Conservation (phyloP, 2,113 vertebrate genomes). For the Spea bombifrons region DNA sequence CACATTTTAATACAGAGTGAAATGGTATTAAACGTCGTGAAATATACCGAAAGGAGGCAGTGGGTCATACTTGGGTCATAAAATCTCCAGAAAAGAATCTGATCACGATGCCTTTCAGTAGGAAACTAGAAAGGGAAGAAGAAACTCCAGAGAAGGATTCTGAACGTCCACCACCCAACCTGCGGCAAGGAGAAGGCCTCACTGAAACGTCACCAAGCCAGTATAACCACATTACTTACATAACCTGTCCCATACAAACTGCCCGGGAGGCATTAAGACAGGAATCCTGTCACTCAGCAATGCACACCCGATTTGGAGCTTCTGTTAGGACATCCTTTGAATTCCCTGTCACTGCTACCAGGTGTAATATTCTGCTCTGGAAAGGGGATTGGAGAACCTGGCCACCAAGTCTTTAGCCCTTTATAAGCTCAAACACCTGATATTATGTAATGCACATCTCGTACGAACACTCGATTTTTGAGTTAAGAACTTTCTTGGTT, state of each 20-base stretch:
- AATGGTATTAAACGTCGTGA: too few species aligned
- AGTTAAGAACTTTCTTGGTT: too few species aligned
- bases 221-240: conserved; percentile 16
- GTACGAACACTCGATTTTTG: too few species aligned
- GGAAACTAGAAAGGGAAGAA: neutral
- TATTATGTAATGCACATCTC: too few species aligned
- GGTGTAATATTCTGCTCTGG: neutral
- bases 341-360: neutral
- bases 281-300: conserved; percentile 3
- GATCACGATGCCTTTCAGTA: neutral
- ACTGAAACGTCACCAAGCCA: neutral
- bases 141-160: neutral
- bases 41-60: too few species aligned
- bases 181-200: neutral
- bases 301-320: neutral
- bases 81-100: too few species aligned
- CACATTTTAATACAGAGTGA: too few species aligned
- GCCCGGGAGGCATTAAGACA: conserved; percentile 7
- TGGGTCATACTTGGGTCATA: too few species aligned
- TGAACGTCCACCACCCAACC: neutral
- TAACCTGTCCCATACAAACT: conserved; percentile 1
- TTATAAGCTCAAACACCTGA: too few species aligned
- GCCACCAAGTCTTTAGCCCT: too few species aligned
- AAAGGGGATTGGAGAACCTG: too few species aligned
- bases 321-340: neutral